These are phyloP conservation scores for Melipona bicolor DNA, from an alignment of 2,888 invertebrate genomes.

Conservation along the genomic window DNA sequence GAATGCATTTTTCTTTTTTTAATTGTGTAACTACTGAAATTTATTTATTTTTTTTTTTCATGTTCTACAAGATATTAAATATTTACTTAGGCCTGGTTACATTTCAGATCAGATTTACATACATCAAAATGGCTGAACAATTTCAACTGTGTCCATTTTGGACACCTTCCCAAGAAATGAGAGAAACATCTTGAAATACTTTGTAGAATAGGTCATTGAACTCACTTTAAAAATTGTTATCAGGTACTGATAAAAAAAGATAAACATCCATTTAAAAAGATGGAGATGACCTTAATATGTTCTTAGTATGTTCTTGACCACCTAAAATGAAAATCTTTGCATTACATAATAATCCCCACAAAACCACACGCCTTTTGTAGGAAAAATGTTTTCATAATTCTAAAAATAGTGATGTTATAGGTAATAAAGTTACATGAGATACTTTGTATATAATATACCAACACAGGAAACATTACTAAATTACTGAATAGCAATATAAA, in stretches of 20 bases:
- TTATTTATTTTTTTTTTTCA: neutral
- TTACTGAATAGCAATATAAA: slow-evolving; percentile 20
- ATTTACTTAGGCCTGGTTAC: slow-evolving; percentile 22
- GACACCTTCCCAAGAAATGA: slow-evolving; percentile 27
- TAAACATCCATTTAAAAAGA: slow-evolving; percentile 42
- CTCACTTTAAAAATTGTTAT: slow-evolving; percentile 30
- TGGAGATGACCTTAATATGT: slow-evolving; percentile 48
- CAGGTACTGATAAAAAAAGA: slow-evolving; percentile 32
- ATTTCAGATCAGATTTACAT: slow-evolving; percentile 20
- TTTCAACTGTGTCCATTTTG: slow-evolving; percentile 19
- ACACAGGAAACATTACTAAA: slow-evolving; percentile 43
- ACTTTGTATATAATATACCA: slow-evolving; percentile 45
- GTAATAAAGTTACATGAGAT: slow-evolving; percentile 35
- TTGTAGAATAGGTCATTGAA: slow-evolving; percentile 34
- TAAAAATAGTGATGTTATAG: slow-evolving; percentile 21
- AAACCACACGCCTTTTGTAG: slow-evolving; percentile 9
- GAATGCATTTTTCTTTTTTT: neutral
- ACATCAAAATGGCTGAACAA: slow-evolving; percentile 17
- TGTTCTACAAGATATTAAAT: slow-evolving; percentile 10
- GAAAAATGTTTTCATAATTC: slow-evolving; percentile 19
- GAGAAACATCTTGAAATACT: slow-evolving; percentile 26
- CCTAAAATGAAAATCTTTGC: slow-evolving; percentile 37
- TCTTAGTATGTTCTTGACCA: slow-evolving; percentile 36
- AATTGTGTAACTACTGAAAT: slow-evolving; percentile 20
- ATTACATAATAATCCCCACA: slow-evolving; percentile 21